Conservation (phyloP, 2,888 invertebrate genomes). For the Pheosia tremula region DNA sequence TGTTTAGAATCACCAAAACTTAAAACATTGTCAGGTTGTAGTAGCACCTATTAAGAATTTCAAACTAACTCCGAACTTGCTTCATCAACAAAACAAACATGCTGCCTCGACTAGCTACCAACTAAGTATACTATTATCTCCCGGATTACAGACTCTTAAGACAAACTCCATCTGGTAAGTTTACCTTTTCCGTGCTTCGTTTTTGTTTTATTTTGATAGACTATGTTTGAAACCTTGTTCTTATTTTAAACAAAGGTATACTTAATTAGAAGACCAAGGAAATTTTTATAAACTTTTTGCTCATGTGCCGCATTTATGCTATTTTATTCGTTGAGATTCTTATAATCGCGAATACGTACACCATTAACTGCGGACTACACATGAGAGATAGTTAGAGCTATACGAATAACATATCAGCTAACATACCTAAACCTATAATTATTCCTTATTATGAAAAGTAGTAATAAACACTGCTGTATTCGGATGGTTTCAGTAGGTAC, state of each 20-base stretch:
- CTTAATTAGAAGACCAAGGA: neutral
- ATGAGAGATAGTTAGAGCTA: too few species aligned
- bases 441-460: too few species aligned
- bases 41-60: conserved; percentile 60
- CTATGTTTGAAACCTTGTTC: neutral
- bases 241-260: neutral
- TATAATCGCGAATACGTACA: too few species aligned
- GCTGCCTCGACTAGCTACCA: conserved; percentile 64
- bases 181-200: conserved; percentile 39
- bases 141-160: conserved; percentile 62
- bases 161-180: conserved; percentile 57
- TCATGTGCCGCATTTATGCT: too few species aligned
- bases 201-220: conserved; percentile 42
- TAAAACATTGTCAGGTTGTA: conserved; percentile 52
- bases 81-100: conserved; percentile 74
- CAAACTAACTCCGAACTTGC: conserved; percentile 61
- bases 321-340: too few species aligned
- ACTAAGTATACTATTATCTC: conserved; percentile 63
- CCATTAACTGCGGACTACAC: too few species aligned
- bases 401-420: too few species aligned
- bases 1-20: conserved; percentile 34
- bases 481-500: too few species aligned
- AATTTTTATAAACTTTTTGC: neutral
- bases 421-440: too few species aligned
- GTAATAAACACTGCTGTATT: too few species aligned